phyloP scores from a whole-genome alignment of 2,797 vertebrate species.

The Paedocypris micromegethes region DNA sequence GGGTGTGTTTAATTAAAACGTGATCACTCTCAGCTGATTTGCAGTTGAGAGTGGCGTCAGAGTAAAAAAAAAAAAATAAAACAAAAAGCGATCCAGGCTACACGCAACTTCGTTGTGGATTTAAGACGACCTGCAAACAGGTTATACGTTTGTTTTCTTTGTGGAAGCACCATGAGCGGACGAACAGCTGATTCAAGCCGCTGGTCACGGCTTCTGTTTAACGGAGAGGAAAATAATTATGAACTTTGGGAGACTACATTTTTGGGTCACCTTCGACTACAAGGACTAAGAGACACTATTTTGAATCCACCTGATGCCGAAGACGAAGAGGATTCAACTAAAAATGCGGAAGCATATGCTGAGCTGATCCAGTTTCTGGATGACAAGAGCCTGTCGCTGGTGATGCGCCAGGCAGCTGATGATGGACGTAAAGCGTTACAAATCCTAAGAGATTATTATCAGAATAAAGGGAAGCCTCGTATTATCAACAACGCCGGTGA shows the following conservation, averaged over 20 bases:
- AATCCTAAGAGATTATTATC: not conserved
- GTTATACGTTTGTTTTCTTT: too few relatives aligned
- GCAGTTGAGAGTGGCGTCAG: too few relatives aligned
- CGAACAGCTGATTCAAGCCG: not conserved
- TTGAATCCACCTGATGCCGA: not conserved
- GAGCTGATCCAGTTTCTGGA: not conserved
- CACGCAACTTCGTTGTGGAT: too few relatives aligned
- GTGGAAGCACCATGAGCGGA: too few relatives aligned
- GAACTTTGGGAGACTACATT: constrained; percentile 23
- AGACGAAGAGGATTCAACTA: not conserved
- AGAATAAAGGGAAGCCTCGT: constrained; percentile 3
- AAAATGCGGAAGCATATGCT: not conserved
- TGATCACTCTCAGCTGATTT: too few relatives aligned
- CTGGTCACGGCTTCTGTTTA: not conserved
- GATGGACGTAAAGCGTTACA: not conserved
- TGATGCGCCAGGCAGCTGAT: constrained; percentile 20
- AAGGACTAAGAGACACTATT: constrained; percentile 24
- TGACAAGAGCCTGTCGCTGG: constrained; percentile 21
- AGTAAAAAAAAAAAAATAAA: too few relatives aligned
- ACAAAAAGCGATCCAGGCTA: too few relatives aligned
- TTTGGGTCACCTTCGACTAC: constrained; percentile 15
- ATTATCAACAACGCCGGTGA: constrained; percentile 18
- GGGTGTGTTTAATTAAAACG: too few relatives aligned
- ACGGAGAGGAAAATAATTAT: constrained; percentile 5
- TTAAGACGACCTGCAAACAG: too few relatives aligned